These are phyloP conservation scores for Thinocorus orbignyianus DNA, from an alignment of 2,113 vertebrate species.

Conservation along the genomic window DNA sequence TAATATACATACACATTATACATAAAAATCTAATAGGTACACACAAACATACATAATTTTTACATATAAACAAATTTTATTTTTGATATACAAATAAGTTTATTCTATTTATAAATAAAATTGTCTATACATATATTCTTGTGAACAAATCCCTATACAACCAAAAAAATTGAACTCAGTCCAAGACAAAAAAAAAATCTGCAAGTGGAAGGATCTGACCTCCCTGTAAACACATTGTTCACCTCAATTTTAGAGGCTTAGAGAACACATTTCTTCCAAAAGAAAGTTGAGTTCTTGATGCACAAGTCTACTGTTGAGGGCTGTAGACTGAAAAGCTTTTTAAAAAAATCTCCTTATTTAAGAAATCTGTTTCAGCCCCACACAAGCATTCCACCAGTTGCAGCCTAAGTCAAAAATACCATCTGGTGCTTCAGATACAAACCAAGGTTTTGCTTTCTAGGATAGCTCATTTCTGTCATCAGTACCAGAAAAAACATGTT, in stretches of 20 bases:
- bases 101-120: neutral
- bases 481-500: rapidly evolving
- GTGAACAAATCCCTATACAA: neutral
- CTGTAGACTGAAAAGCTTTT: neutral
- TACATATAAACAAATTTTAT: neutral
- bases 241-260: neutral
- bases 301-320: neutral
- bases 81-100: neutral
- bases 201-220: rapidly evolving
- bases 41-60: neutral
- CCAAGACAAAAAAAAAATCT: neutral
- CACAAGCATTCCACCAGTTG: neutral
- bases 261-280: neutral
- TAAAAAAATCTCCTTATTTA: neutral
- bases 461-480: neutral
- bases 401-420: neutral
- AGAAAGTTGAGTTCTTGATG: neutral
- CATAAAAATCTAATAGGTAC: neutral
- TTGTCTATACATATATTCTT: neutral
- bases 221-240: neutral
- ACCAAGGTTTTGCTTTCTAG: neutral
- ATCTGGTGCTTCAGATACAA: neutral
- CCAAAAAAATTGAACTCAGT: neutral
- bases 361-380: neutral
- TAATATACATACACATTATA: neutral